Base-by-base conservation (phyloP, 2,888 invertebrate species). In the Euphydryas editha region DNA sequence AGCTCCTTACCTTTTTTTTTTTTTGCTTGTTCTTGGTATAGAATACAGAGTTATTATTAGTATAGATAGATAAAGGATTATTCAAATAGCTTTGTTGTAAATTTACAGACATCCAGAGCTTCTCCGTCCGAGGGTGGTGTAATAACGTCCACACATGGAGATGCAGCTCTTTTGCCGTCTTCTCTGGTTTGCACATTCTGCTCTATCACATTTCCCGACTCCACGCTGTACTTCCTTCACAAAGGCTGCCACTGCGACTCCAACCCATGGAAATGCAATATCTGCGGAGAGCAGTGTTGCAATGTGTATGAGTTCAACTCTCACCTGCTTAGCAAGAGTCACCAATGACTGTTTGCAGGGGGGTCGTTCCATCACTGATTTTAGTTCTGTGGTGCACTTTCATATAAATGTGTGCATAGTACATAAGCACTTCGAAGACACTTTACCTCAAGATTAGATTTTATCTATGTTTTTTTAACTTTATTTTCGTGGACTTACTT, bases 231-330 rank as follows among this genome's bases (percentile, higher is more conserved):
- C 92, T 98, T 99, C 92, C 94, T 99, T 73, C 99, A 99, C 94
- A 99, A 99, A 93, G 99, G 99, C 75, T 98, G 99, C 86, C 99
- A 99, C 93, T 98, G 98, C 76, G 98, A 98, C 84, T 97, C 97
- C 75, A 98, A 99, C 92, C 99, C 99, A 0, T 99, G 95, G 95
- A 98, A 98, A 91, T 99, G 99, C 90, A 99, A 99, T 92, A 97
- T 99, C 77, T 99, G 99, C 88, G 99, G 99, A 58, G 97, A 98
- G 87, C 96, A 97, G 84, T 98, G 98, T 89, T 96, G 96, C 87
- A 98, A 98, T 84, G 97, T 98, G 63, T 99, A 99, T 92, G 98
- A 99, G 89, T 99, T 99, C 94, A 98, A 98, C 94, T 97, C 98
- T 78, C 98, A 98, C 94, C 94, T 98, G 85, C 94, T 98, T 76